Conservation (phyloP, 2,888 invertebrate species). For the Trypoxylon attenuatum region DNA sequence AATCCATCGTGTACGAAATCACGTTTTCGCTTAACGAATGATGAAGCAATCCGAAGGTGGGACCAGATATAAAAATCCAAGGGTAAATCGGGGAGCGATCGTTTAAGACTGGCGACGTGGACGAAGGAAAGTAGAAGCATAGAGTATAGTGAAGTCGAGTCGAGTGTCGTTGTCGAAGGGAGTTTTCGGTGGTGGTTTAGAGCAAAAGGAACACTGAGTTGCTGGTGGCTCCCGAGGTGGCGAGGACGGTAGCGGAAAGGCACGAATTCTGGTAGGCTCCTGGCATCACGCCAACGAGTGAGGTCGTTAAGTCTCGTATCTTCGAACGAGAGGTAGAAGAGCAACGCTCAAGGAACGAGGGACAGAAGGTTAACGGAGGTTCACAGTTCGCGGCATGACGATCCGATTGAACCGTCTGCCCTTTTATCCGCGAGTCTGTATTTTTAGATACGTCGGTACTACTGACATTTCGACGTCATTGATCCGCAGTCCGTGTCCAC, state of each 20-base stretch:
- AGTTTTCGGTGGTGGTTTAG: neutral
- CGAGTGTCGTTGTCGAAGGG: neutral
- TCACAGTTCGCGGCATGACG: slow-evolving; percentile 39
- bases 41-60: no score
- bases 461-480: slow-evolving; percentile 33
- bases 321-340: slow-evolving; percentile 32
- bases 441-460: slow-evolving; percentile 39
- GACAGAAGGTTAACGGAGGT: slow-evolving; percentile 36
- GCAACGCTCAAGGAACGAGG: slow-evolving; percentile 10
- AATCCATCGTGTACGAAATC: no score
- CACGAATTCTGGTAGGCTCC: slow-evolving; percentile 12
- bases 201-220: neutral
- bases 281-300: slow-evolving; percentile 40
- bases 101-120: no score
- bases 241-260: slow-evolving; percentile 12
- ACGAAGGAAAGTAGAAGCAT: neutral
- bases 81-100: neutral
- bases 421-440: slow-evolving; percentile 36
- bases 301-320: slow-evolving; percentile 39
- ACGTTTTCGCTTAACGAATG: no score
- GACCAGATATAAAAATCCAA: no score
- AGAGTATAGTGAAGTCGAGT: neutral
- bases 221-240: slow-evolving; percentile 2
- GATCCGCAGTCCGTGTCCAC: neutral
- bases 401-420: slow-evolving; percentile 45